Base-by-base conservation (phyloP, 2,113 vertebrate species). In the Aix galericulata region DNA sequence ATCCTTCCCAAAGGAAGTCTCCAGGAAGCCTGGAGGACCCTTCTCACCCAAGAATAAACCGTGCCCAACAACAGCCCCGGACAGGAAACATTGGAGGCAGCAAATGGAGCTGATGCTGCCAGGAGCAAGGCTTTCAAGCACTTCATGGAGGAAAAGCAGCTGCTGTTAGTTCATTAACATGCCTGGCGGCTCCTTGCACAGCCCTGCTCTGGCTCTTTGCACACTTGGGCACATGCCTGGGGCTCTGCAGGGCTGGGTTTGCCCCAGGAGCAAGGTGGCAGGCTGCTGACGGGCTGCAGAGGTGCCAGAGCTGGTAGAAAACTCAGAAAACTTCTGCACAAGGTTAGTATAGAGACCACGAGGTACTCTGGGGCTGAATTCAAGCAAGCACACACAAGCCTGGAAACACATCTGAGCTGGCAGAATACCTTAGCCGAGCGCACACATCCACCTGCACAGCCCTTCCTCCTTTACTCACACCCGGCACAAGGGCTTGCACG, bases 81-180 rank as follows among this genome's bases (percentile, higher is more conserved):
- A 26, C 48, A 69, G 80, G 48, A 90, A 83, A 29, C 1, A 0
- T 2, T 13, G 13, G 58, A 78, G 76, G 77, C 36, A 52, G 11
- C 13, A 42, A 86, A 40, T 44, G 16, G 17, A 88, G 59, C 68
- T 16, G 23, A 40, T 34, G 38, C 52, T 86, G 60, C 22, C 52
- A 72, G 69, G 18, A 72, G 48, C 32, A 40, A 31, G 7, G 34
- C 27, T 84, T 36, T n/a, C 0, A 1, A 76, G 60, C 0, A 0
- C 17, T 75, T 42, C 32, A 11, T 38, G 71, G 29, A 64, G 26
- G 26, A 48, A 80, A 9, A 93, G 48, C 56, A 42, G 46, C 84
- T 80, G 31, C 25, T 11, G 7, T 9, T 23, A 46, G 25, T n/a
- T 83, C 3, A 2, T 62, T 91, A 58, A 36, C 17, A 6, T 27